Evolutionary conservation across 2,888 invertebrate genomes (phyloP).

Genomic region (Lepidochrysops patricia): DNA sequence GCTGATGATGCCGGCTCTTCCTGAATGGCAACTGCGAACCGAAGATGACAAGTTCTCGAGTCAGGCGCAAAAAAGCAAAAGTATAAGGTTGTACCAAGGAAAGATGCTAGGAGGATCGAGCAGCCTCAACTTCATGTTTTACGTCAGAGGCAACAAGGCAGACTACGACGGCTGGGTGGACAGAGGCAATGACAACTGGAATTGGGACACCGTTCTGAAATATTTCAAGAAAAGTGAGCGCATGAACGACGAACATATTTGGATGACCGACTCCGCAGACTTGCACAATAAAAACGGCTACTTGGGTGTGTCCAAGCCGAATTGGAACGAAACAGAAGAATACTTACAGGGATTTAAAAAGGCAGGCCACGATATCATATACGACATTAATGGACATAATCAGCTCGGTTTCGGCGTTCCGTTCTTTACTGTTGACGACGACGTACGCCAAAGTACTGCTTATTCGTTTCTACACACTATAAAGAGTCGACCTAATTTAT

Average conservation of each 20-base stretch:
- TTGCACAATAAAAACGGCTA: constrained; percentile 35
- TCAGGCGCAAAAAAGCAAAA: constrained; percentile 33
- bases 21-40: constrained; percentile 40
- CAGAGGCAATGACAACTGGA: constrained; percentile 70
- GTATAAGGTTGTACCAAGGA: constrained; percentile 67
- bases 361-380: constrained; percentile 34
- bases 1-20: constrained; percentile 30
- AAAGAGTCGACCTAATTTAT: constrained; percentile 37
- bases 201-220: constrained; percentile 35
- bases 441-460: constrained; percentile 37
- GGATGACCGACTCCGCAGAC: constrained; percentile 37
- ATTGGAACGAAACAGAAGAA: constrained; percentile 49
- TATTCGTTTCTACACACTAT: constrained; percentile 36
- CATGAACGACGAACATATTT: constrained; percentile 25
- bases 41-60: constrained; percentile 38
- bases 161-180: constrained; percentile 81
- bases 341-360: constrained; percentile 36
- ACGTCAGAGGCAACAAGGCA: constrained; percentile 76
- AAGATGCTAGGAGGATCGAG: constrained; percentile 80
- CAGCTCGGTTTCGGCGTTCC: constrained; percentile 38
- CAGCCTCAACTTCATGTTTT: constrained; percentile 78
- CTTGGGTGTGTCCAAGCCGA: constrained; percentile 35
- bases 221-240: constrained; percentile 45
- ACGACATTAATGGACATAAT: constrained; percentile 36
- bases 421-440: constrained; percentile 30